Conservation (phyloP, 2,113 vertebrate genomes). For the Psittacara wagleri region DNA sequence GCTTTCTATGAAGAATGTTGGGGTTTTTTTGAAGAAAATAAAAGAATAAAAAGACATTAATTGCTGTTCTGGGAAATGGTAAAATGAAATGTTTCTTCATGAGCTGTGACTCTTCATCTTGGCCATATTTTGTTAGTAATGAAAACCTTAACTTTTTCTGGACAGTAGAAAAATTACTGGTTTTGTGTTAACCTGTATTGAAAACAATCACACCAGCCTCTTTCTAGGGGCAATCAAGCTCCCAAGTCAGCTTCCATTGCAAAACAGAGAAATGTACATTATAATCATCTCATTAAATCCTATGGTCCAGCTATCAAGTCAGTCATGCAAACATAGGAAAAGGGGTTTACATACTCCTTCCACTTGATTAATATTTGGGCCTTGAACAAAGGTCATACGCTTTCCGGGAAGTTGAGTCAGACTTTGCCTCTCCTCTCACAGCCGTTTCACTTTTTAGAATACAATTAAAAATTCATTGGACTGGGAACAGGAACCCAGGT, state of each 20-base stretch:
- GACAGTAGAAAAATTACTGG: background rate
- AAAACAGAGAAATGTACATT: background rate
- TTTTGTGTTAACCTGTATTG: background rate
- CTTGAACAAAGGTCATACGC: background rate
- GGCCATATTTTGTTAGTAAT: background rate
- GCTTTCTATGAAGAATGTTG: background rate
- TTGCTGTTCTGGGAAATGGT: background rate
- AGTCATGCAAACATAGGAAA: background rate
- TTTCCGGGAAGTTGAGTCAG: background rate
- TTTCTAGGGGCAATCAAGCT: background rate
- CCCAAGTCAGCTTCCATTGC: background rate
- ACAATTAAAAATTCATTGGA: conserved; percentile 58
- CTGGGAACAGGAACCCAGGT: conserved; percentile 17
- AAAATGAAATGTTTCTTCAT: background rate
- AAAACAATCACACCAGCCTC: background rate
- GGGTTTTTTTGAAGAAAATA: background rate
- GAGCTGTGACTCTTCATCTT: background rate
- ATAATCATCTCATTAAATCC: background rate
- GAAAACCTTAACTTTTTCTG: background rate
- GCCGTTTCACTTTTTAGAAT: conserved; percentile 32
- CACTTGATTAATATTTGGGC: background rate
- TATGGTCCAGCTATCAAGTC: background rate
- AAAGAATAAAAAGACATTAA: background rate
- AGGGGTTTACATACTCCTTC: background rate
- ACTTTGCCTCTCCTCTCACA: conserved; percentile 33